A percentile compares a stretch with the other conserved stretches of the same genome.
Conservation (phyloP, 2,113 vertebrate species). For the Chaetops frenatus region DNA sequence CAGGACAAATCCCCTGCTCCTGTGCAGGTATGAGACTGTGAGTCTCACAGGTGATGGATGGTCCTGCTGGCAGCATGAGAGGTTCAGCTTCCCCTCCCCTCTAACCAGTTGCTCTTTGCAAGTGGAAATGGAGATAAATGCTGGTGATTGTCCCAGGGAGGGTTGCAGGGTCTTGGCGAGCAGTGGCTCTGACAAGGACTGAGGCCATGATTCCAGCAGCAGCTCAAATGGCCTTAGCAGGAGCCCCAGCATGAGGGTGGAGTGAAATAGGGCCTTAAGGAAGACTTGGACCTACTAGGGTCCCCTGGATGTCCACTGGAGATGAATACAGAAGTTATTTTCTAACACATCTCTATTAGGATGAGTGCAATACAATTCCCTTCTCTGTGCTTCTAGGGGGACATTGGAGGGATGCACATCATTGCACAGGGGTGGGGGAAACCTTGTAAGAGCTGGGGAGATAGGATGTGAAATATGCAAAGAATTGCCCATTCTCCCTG, state of each 20-base stretch:
- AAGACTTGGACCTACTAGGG: background rate
- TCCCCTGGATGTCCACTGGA: background rate
- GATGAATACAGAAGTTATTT: accelerated
- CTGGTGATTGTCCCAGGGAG: background rate
- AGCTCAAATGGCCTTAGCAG: background rate
- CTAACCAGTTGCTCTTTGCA: background rate
- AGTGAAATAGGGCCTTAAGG: background rate
- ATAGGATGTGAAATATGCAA: background rate
- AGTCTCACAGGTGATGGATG: background rate
- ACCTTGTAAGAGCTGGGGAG: background rate
- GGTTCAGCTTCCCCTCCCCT: background rate
- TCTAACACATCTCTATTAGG: background rate
- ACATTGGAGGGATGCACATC: background rate
- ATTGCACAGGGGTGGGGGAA: background rate
- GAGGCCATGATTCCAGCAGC: background rate
- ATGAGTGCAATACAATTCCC: background rate
- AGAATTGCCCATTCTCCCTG: background rate
- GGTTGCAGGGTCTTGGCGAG: background rate
- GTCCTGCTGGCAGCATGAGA: background rate
- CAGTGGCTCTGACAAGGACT: background rate
- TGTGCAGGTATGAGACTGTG: background rate
- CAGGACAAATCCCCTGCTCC: background rate
- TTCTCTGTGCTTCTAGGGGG: background rate
- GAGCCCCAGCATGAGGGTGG: background rate
- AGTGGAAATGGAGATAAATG: background rate